Evolutionary conservation across 2,888 invertebrate species (phyloP), one percentile per base, ranked within the genome.

Genomic region (Herminia tarsipennalis): DNA sequence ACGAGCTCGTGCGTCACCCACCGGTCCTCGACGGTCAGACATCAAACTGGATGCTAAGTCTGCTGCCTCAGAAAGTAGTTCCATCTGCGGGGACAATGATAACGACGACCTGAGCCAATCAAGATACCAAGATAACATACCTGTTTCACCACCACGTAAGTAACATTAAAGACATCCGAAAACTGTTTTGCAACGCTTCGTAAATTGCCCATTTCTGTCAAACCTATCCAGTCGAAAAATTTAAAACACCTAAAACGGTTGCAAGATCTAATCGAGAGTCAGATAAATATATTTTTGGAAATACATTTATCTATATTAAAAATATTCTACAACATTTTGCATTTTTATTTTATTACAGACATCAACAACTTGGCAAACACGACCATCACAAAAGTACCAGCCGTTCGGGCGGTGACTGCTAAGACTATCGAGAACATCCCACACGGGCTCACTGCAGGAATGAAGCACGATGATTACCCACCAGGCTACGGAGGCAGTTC

Each of bases 1-100:
- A 13, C 89, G 96, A 22, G 97, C 97, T 0, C 93, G 97, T 17
- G 96, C 97, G 0, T 97, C 97, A 0, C 97, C 97, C 0, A 97
- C 97, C 1, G 96, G 97, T 2, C 95, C 96, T 1, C 92, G 95
- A 8, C 92, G 95, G 30, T 94, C 94, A 5, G 96, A 96, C 76
- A 94, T 95, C 67, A 95, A 96, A 74, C 83, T 97, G 59, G 96
- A 97, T 72, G 93, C 96, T 18, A 95, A 96, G 70, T 94, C 94
- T 0, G 95, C 95, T 1, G 94, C 94, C 3, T 95, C 95, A 1
- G 95, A 95, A 81, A 94, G 93, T 50, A 95, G 95, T 79, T 95
- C 95, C 38, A 84, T 95, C 27, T 96, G 96, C 80, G 95, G 95
- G 3, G 95, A 95, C 63, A 95, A 96, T 60, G 96, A 96, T 78